A percentile compares a stretch with the other conserved stretches of the same genome.
phyloP scores from a whole-genome alignment of 2,797 vertebrate genomes.

The Rhinogobio ventralis region DNA sequence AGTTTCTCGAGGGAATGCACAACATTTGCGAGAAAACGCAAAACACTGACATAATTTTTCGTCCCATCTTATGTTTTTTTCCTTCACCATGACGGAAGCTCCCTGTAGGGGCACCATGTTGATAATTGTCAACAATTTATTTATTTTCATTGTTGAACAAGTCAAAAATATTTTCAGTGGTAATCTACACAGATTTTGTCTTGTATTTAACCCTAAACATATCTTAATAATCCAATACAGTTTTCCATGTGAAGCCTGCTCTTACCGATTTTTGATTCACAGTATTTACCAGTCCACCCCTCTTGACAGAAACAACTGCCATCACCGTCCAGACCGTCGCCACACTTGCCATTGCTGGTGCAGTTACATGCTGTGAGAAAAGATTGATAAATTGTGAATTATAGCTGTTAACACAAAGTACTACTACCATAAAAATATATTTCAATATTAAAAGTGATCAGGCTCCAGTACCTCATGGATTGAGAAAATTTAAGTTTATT shows the following conservation, averaged over 20 bases:
- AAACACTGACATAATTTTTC: not conserved
- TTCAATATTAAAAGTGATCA: not conserved
- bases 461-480: not conserved
- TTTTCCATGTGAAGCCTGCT: slow-evolving; percentile 7
- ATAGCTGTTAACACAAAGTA: not conserved
- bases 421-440: not conserved
- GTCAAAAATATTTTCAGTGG: not conserved
- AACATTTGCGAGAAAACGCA: not conserved
- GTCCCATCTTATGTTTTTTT: not conserved
- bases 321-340: slow-evolving; percentile 82
- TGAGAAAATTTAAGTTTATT: not conserved
- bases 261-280: slow-evolving; percentile 84
- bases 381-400: not conserved
- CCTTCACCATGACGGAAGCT: not conserved
- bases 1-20: not conserved
- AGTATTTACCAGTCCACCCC: slow-evolving; percentile 85
- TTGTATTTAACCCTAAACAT: not conserved
- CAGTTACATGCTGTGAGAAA: slow-evolving; percentile 84
- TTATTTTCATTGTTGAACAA: not conserved
- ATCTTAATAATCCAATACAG: not conserved
- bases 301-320: slow-evolving; percentile 86
- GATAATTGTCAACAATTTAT: not conserved
- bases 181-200: not conserved
- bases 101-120: not conserved
- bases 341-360: slow-evolving; percentile 79